Percentiles rank a stretch among this genome's conserved stretches.
Conservation (phyloP, 2,888 invertebrate genomes). For the Calliphora vomitoria region DNA sequence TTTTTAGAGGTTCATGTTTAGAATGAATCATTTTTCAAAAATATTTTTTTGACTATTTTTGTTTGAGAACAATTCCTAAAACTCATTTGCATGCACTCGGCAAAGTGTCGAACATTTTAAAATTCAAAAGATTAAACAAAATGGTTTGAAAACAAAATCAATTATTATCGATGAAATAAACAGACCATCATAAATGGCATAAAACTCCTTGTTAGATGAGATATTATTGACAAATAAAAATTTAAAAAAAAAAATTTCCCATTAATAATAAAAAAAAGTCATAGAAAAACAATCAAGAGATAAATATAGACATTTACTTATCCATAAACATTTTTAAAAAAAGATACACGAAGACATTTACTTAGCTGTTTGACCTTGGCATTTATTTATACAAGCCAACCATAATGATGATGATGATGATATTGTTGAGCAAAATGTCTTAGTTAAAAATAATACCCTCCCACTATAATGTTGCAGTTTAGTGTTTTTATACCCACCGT, state of each 20-base stretch:
- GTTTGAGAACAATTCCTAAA: background rate
- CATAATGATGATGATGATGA: background rate
- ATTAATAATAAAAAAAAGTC: conserved; percentile 18
- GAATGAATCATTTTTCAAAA: conserved; percentile 37
- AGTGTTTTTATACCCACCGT: too few species aligned
- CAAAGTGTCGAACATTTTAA: background rate
- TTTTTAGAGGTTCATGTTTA: background rate
- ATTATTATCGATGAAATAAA: conserved; percentile 23
- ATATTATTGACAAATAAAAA: conserved; percentile 43
- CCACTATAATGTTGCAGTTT: too few species aligned
- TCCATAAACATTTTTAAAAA: background rate
- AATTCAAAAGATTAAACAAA: background rate
- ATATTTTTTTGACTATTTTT: conserved; percentile 4
- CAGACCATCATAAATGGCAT: conserved; percentile 45
- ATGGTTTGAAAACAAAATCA: background rate
- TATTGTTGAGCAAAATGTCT: background rate
- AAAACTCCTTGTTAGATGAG: conserved; percentile 33
- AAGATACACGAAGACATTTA: conserved; percentile 1
- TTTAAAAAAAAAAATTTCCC: conserved; percentile 13
- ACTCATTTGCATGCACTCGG: conserved; percentile 39
- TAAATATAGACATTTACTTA: background rate
- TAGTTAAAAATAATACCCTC: background rate
- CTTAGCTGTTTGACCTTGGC: conserved; percentile 5
- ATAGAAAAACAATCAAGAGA: conserved; percentile 18
- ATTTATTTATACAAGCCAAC: background rate